phyloP scores from a whole-genome alignment of 2,888 invertebrate species.

The Lasioglossum calceatum region DNA sequence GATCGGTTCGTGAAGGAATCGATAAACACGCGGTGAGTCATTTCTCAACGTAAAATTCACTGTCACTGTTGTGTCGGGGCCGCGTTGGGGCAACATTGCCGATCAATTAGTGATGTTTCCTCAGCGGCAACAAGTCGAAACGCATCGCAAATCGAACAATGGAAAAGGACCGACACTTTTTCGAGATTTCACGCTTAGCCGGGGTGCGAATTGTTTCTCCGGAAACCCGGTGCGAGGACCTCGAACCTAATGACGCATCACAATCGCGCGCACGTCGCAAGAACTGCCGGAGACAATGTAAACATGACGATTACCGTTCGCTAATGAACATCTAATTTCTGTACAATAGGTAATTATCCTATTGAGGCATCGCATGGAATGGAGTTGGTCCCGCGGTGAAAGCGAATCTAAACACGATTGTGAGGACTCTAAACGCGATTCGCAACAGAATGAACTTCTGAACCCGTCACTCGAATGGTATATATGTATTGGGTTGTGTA shows the following conservation, averaged over 20 bases:
- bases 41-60: neutral
- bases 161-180: neutral
- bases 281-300: neutral
- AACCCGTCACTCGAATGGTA: neutral
- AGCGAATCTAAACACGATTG: neutral
- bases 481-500: no score
- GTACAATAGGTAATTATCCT: neutral
- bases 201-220: neutral
- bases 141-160: neutral
- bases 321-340: conserved; percentile 1
- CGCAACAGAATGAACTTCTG: neutral
- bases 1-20: no score
- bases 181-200: neutral
- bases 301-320: neutral
- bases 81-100: neutral
- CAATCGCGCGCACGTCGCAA: neutral
- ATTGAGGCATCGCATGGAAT: neutral
- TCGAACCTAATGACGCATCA: neutral
- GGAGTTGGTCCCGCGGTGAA: neutral
- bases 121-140: neutral
- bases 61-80: neutral
- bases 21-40: neutral
- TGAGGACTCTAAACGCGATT: neutral
- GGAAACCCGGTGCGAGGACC: neutral
- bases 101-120: neutral